phyloP scores from a whole-genome alignment of 2,113 vertebrate species.

The Orthonyx spaldingii region DNA sequence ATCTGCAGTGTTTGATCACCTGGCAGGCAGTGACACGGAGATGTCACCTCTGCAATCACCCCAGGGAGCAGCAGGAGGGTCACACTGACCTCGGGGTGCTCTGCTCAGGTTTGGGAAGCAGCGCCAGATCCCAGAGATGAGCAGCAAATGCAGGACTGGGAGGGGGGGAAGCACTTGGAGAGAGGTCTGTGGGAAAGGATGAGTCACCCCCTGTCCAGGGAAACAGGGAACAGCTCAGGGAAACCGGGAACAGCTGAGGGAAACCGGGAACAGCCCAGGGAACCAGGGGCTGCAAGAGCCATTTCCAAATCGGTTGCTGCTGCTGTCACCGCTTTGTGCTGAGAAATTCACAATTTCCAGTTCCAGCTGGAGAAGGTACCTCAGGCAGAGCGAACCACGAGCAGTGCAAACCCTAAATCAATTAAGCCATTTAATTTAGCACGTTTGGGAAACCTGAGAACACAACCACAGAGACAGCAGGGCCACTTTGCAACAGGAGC shows the following conservation, averaged over 20 bases:
- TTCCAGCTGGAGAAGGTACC: not conserved
- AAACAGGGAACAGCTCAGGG: not conserved
- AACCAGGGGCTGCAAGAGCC: not conserved
- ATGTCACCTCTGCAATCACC: not conserved
- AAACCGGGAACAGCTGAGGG: not conserved
- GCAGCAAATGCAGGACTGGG: not conserved
- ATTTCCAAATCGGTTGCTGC: not conserved
- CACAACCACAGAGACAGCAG: not conserved
- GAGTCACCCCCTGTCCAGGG: not conserved
- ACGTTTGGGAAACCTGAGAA: not conserved
- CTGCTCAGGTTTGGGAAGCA: not conserved
- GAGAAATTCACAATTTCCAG: not conserved
- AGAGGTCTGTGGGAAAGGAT: not conserved
- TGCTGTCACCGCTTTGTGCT: not conserved
- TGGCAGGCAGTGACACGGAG: rapidly evolving
- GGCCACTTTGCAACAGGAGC: not conserved
- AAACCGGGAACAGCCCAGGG: not conserved
- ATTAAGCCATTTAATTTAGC: not conserved
- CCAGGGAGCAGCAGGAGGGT: not conserved
- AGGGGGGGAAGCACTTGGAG: not conserved
- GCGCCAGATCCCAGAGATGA: not conserved
- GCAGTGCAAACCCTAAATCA: not conserved
- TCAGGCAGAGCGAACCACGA: not conserved
- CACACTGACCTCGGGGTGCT: not conserved
- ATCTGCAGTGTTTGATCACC: not conserved